Evolutionary conservation across 1,140 invertebrate genomes (phyloP), one percentile per base, ranked within the genome.

Genomic region (Pantala flavescens): DNA sequence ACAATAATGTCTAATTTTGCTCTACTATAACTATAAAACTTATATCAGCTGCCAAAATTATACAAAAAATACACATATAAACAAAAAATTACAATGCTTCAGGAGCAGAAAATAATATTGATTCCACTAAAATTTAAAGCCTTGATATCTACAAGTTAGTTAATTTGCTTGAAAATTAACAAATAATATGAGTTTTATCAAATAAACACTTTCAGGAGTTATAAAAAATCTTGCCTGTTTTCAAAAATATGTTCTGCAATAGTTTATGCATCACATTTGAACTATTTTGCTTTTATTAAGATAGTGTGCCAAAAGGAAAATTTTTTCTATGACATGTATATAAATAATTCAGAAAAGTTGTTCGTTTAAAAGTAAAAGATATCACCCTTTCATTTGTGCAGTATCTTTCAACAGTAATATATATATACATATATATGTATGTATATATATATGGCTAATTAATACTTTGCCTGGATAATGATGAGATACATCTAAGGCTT

Each of bases 231-330:
- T 72, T 72, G 24, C 21, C 24, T 72, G 24, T 24, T 72, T 14
- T 9, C 42, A 71, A 71, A 72, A 72, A 24, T 72, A 16, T 72
- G 19, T 72, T 42, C 24, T 72, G 71, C 19, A 12, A 28, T 11
- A 72, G 23, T 24, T 72, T 11, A 14, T 71, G 70, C 70, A 36
- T 72, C 42, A 36, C 71, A 71, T 71, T 72, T 72, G 42, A 72
- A 72, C 24, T 10, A n/a, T n/a, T 72, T 23, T 24, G 49, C n/a
- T 72, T n/a, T 14, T 23, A 28, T 72, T 28, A 72, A 72, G 24
- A 21, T 42, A 28, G 19, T 24, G 19, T 28, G 21, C 21, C 14
- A 63, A 63, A 63, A 63, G 14, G 12, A 63, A 63, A 63, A 14
- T 12, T 21, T 63, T 63, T 14, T 63, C 12, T 63, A 63, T 21